Conservation (phyloP, 2,797 vertebrate genomes). For the Selene dorsalis region DNA sequence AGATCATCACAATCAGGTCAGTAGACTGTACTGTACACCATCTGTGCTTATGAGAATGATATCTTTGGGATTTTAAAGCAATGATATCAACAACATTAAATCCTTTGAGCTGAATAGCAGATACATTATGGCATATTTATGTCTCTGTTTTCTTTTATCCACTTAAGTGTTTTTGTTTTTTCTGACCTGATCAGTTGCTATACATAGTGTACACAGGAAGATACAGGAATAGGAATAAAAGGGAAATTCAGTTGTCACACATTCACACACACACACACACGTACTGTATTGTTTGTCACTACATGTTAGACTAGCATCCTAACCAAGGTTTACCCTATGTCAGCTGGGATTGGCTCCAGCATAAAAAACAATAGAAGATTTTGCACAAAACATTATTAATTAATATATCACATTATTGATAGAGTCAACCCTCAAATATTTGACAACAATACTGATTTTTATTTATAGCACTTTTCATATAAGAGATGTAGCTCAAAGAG, state of each 20-base stretch:
- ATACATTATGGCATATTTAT: neutral
- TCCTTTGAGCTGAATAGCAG: slow-evolving; percentile 9
- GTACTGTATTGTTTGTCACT: no score
- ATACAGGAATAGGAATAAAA: no score
- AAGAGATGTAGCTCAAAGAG: no score
- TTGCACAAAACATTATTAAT: neutral
- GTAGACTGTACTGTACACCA: slow-evolving; percentile 19
- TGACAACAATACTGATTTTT: neutral
- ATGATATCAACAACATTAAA: slow-evolving; percentile 29
- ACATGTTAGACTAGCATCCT: no score
- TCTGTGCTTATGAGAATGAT: slow-evolving; percentile 46
- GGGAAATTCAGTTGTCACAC: no score
- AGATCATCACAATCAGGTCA: slow-evolving; percentile 97
- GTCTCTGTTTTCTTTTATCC: neutral
- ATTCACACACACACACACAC: no score
- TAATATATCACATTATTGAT: neutral
- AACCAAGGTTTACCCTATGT: no score
- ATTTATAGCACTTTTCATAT: no score
- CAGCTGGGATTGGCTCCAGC: no score
- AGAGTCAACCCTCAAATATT: neutral
- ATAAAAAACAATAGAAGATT: neutral
- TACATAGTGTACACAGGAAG: neutral
- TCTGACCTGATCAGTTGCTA: neutral
- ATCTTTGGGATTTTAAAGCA: slow-evolving; percentile 31
- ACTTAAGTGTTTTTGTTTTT: neutral